Evolutionary conservation across 2,888 invertebrate species (phyloP).

Genomic region (Erynnis tages): DNA sequence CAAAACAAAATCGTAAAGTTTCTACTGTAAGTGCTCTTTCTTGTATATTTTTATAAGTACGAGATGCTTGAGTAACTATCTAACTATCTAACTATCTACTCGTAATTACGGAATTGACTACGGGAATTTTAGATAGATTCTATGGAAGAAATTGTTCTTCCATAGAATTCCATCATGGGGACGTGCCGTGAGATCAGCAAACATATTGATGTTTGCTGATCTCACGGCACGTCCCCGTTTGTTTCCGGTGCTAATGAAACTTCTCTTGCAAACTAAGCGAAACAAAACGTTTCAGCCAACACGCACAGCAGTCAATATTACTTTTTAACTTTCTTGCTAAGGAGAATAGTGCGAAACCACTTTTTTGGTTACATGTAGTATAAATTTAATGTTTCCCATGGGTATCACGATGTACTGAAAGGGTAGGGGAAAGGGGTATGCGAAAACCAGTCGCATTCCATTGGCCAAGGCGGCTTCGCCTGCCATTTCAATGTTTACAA

Average conservation of each 20-base stretch:
- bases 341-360: constrained; percentile 24
- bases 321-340: not conserved
- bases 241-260: constrained; percentile 56
- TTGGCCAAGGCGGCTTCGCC: constrained; percentile 35
- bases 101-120: too few species aligned
- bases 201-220: constrained; percentile 57
- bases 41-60: too few species aligned
- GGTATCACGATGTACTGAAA: constrained; percentile 33
- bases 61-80: too few species aligned
- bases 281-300: constrained; percentile 23
- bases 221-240: constrained; percentile 53
- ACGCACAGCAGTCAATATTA: constrained; percentile 5
- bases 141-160: too few species aligned
- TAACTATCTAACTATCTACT: too few species aligned
- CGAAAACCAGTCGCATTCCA: constrained; percentile 54
- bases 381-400: constrained; percentile 45
- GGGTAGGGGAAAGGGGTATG: constrained; percentile 35
- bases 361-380: constrained; percentile 28
- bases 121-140: too few species aligned
- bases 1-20: too few species aligned
- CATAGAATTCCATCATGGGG: too few species aligned
- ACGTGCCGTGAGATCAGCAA: not conserved
- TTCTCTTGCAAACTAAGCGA: constrained; percentile 27
- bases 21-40: too few species aligned
- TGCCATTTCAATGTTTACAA: constrained; percentile 37